Conservation (phyloP, 2,888 invertebrate species). For the Pseudococcus jackbeardsleyi region DNA sequence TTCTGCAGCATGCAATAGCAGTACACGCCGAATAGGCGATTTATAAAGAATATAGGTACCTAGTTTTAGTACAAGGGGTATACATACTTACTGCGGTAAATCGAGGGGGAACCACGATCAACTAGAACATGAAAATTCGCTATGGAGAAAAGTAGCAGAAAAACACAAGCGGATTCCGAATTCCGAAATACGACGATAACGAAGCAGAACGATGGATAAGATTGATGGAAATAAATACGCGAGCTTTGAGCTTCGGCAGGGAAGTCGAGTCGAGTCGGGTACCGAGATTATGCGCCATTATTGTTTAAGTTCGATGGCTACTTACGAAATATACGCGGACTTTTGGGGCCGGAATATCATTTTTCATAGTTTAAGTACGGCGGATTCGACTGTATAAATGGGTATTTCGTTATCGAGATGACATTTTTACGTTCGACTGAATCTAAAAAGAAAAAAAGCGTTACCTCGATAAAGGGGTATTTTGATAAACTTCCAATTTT, state of each 20-base stretch:
- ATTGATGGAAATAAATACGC: background rate
- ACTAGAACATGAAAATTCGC: too few relatives aligned
- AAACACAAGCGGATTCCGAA: background rate
- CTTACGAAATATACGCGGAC: background rate
- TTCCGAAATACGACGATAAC: background rate
- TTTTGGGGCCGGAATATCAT: background rate
- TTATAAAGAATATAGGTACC: too few relatives aligned
- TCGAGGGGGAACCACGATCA: too few relatives aligned
- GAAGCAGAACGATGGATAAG: background rate
- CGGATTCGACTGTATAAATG: background rate
- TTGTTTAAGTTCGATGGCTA: conserved; percentile 2
- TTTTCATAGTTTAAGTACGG: background rate
- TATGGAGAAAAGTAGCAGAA: background rate
- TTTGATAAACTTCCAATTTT: too few relatives aligned
- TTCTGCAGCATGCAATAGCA: too few relatives aligned
- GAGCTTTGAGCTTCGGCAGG: background rate
- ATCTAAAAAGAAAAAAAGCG: background rate
- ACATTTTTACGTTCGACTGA: conserved; percentile 4
- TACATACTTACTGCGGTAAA: too few relatives aligned
- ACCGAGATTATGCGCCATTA: background rate
- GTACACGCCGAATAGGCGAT: too few relatives aligned
- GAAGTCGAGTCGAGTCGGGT: background rate
- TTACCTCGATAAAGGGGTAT: background rate
- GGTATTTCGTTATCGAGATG: background rate
- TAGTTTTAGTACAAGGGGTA: too few relatives aligned